Evolutionary conservation across 1,140 invertebrate species (phyloP).

Genomic region (Zophobas morio): DNA sequence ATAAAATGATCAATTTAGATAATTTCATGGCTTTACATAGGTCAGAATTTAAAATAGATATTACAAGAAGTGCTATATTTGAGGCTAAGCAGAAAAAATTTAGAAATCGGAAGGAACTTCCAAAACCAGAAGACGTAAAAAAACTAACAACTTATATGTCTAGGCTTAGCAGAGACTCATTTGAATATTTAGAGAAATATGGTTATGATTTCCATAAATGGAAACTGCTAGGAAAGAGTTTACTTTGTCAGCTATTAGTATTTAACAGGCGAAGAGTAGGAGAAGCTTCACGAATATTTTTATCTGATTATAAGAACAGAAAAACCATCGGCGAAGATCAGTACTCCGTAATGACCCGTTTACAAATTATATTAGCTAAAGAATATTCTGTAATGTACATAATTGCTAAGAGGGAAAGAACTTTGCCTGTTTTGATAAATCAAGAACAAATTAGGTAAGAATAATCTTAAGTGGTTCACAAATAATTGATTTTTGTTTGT

Average conservation of each 20-base stretch:
- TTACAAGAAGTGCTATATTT: not conserved
- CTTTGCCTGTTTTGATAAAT: not conserved
- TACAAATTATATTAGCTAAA: not conserved
- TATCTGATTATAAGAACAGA: not conserved
- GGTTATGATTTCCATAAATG: not conserved
- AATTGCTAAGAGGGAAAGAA: not conserved
- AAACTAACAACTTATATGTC: not conserved
- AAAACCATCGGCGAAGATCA: not conserved
- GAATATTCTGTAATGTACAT: not conserved
- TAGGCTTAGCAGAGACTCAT: not conserved
- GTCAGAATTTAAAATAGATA: not conserved
- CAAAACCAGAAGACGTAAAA: not conserved
- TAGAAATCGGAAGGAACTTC: not conserved
- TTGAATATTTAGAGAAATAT: not conserved
- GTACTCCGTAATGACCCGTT: not conserved
- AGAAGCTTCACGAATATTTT: not conserved
- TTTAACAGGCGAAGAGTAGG: not conserved
- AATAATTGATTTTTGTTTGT: not conserved
- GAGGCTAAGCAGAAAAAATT: not conserved
- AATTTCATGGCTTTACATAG: not conserved
- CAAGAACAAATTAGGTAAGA: not conserved
- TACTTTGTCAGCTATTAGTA: not conserved
- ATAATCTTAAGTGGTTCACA: too few species aligned
- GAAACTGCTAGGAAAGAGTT: not conserved
- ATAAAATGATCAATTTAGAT: not conserved